A percentile compares a stretch with the other conserved stretches of the same genome.
phyloP scores from a whole-genome alignment of 1,140 invertebrate species.

The Drosophila gunungcola region DNA sequence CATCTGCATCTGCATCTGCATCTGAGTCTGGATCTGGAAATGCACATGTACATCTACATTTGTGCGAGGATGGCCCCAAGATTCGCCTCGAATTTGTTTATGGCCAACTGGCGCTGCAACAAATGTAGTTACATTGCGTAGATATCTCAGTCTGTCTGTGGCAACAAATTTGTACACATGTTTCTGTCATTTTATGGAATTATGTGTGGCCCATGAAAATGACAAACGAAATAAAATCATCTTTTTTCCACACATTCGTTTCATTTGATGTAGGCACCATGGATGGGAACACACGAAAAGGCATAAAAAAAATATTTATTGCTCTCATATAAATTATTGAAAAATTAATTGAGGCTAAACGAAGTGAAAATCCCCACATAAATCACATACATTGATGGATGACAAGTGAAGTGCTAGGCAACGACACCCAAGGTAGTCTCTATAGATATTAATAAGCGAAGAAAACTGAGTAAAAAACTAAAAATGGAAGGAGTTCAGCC shows the following conservation, averaged over 20 bases:
- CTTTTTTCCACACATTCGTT: conserved; percentile 54
- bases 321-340: conserved; percentile 43
- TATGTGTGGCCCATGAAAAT: conserved; percentile 54
- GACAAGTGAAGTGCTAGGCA: conserved; percentile 16
- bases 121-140: conserved; percentile 54
- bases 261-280: conserved; percentile 41
- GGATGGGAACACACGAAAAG: conserved; percentile 20
- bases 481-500: neutral
- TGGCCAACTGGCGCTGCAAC: conserved; percentile 62
- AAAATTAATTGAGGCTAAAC: conserved; percentile 48
- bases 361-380: conserved; percentile 12
- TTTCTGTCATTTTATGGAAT: conserved; percentile 82
- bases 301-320: conserved; percentile 52
- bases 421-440: neutral
- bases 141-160: conserved; percentile 31
- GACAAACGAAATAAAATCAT: conserved; percentile 77
- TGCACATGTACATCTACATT: conserved; percentile 26
- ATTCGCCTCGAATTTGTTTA: conserved; percentile 73
- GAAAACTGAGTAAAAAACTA: neutral
- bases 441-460: neutral
- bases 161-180: conserved; percentile 80
- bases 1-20: conserved; percentile 2
- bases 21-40: conserved; percentile 22
- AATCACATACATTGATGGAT: conserved; percentile 32
- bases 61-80: conserved; percentile 31